Evolutionary conservation across 2,797 vertebrate species (phyloP), one percentile per base, ranked within the genome.

Genomic region (Nasua narica): DNA sequence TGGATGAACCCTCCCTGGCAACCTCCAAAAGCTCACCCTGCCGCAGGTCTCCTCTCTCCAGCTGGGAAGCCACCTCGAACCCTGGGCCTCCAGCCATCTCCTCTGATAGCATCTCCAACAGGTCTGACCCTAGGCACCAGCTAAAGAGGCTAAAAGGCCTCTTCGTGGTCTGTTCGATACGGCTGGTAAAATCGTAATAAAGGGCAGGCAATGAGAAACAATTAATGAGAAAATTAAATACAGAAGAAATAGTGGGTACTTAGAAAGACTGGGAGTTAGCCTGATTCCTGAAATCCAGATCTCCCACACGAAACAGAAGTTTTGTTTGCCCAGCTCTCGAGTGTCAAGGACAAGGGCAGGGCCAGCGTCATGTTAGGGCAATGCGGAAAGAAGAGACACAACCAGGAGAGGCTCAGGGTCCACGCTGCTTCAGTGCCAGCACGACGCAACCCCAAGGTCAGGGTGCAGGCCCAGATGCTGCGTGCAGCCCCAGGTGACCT

Each of bases 391-490:
- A 58, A 7, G 14, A 58, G 62, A 35, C 85, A 25, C 5, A 15
- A 2, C 29, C 11, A 46, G 32, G 65, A 56, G 23, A 12, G 56
- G 43, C 54, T 27, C 35, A 18, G 86, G 56, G 56, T 0, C 16
- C 54, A 2, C 6, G 8, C 29, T 5, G 35, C 46, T n/a, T 43
- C 35, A 72, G 67, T 1, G 35, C 29, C 32, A 37, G 37, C 18
- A 25, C 0, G 3, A 5, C 0, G 0, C 14, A 43, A 29, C 1
- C 52, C 25, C 62, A 29, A 60, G 40, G 21, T 27, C 25, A n/a
- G 2, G 7, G 37, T 25, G 13, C 52, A 21, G 21, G 5, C 60
- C 15, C 19, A 2, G 62, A 18, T 12, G 11, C 9, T 11, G n/a
- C 7, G 0, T 0, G 0, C 25, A 19, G 6, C 76, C 14, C 58